phyloP scores from a whole-genome alignment of 2,888 invertebrate species.

The Catocala fraxini region DNA sequence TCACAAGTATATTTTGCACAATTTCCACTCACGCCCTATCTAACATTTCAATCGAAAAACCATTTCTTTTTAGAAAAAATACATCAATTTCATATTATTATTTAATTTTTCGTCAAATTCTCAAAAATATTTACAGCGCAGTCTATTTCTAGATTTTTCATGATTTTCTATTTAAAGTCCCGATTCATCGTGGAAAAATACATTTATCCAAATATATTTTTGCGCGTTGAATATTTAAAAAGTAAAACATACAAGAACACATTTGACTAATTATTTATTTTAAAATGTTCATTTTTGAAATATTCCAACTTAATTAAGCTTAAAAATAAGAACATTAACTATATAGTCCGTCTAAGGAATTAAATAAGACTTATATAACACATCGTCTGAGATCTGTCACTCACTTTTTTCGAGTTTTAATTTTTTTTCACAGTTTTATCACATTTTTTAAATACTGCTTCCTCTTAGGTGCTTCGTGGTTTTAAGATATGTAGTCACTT shows the following conservation, averaged over 20 bases:
- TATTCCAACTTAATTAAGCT: conserved; percentile 56
- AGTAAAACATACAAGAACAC: conserved; percentile 58
- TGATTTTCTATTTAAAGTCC: conserved; percentile 47
- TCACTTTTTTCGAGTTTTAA: conserved; percentile 78
- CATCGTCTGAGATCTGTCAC: conserved; percentile 85
- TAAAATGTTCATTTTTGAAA: conserved; percentile 45
- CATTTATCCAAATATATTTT: conserved; percentile 26
- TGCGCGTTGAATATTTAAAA: conserved; percentile 29
- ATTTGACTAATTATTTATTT: conserved; percentile 64
- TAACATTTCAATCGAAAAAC: conserved; percentile 60
- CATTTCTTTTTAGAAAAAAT: conserved; percentile 69
- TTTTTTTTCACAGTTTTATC: conserved; percentile 82
- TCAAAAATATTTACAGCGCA: conserved; percentile 71
- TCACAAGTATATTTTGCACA: conserved; percentile 65
- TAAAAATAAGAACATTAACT: conserved; percentile 56
- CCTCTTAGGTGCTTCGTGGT: conserved; percentile 65
- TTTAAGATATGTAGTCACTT: conserved; percentile 56
- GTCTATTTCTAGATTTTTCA: conserved; percentile 63
- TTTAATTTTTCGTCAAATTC: conserved; percentile 51
- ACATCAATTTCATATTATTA: conserved; percentile 61
- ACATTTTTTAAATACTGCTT: conserved; percentile 82
- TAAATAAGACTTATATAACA: conserved; percentile 74
- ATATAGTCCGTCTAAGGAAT: conserved; percentile 71
- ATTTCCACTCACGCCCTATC: conserved; percentile 54
- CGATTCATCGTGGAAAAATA: conserved; percentile 44